Conservation (phyloP, 2,113 vertebrate genomes). For the Aplodontia rufa region DNA sequence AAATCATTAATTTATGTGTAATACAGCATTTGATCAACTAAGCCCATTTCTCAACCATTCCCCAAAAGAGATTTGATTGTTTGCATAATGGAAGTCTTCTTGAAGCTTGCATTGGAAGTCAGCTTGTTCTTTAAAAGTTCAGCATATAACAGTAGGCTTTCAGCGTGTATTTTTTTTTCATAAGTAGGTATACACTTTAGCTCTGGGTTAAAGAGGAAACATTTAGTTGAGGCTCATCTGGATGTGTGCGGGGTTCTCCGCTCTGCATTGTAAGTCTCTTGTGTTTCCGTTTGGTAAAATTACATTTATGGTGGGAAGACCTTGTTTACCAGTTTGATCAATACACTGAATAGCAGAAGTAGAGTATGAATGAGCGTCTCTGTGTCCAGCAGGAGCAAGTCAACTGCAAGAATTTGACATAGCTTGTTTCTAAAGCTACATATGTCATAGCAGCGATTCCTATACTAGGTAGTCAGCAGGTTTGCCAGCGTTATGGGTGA, state of each 20-base stretch:
- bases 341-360: not conserved
- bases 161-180: not conserved
- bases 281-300: not conserved
- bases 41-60: not conserved
- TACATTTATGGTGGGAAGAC: not conserved
- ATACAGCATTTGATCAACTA: not conserved
- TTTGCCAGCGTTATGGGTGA: not conserved
- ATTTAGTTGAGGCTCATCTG: not conserved
- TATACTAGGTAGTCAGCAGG: not conserved
- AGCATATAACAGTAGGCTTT: not conserved
- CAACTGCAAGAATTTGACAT: not conserved
- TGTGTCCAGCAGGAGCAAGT: not conserved
- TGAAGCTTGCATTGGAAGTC: not conserved
- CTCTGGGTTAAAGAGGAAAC: not conserved
- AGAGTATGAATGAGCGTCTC: not conserved
- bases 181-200: not conserved
- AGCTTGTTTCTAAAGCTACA: not conserved
- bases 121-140: conserved; percentile 6
- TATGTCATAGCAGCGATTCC: not conserved
- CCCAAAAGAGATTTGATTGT: not conserved
- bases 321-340: not conserved
- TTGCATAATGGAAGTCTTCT: not conserved
- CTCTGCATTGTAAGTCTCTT: not conserved
- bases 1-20: conserved; percentile 12
- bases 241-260: not conserved